Percentiles rank a stretch among this genome's conserved stretches.
Evolutionary conservation across 2,113 vertebrate species (phyloP).

Genomic region (Malurus melanocephalus): DNA sequence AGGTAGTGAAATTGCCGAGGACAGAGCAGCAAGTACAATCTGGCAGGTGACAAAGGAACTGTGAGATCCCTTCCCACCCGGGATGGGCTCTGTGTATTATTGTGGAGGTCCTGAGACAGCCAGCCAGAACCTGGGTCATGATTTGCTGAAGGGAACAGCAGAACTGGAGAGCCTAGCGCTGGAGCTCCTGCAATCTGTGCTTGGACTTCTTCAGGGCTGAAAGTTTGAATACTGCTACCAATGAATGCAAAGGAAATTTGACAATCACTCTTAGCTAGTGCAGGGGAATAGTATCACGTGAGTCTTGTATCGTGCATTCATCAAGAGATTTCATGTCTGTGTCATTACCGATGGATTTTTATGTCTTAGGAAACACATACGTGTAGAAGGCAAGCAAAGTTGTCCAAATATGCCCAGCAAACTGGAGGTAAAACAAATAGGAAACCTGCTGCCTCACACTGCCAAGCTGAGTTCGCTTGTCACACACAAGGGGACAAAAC

Average conservation of each 20-base stretch:
- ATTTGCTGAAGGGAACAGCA: neutral
- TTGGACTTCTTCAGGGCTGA: neutral
- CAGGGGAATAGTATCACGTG: neutral
- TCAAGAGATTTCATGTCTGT: neutral
- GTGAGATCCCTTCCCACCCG: neutral
- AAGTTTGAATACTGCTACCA: neutral
- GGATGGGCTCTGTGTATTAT: neutral
- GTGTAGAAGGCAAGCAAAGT: neutral
- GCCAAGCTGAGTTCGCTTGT: slow-evolving; percentile 14
- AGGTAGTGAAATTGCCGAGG: neutral
- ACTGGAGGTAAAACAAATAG: neutral
- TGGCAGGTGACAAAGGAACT: neutral
- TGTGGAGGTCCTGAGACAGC: neutral
- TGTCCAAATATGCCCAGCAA: neutral
- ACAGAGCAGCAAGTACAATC: neutral
- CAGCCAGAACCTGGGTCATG: neutral
- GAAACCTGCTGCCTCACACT: slow-evolving; percentile 16
- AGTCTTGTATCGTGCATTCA: neutral
- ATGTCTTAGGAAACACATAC: neutral
- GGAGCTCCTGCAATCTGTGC: neutral
- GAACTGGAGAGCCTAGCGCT: neutral
- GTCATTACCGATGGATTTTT: neutral
- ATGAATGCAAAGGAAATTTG: neutral
- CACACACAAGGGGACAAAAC: neutral
- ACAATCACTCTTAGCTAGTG: neutral